Base-by-base conservation (phyloP, 2,888 invertebrate species). In the Anaspis maculata region DNA sequence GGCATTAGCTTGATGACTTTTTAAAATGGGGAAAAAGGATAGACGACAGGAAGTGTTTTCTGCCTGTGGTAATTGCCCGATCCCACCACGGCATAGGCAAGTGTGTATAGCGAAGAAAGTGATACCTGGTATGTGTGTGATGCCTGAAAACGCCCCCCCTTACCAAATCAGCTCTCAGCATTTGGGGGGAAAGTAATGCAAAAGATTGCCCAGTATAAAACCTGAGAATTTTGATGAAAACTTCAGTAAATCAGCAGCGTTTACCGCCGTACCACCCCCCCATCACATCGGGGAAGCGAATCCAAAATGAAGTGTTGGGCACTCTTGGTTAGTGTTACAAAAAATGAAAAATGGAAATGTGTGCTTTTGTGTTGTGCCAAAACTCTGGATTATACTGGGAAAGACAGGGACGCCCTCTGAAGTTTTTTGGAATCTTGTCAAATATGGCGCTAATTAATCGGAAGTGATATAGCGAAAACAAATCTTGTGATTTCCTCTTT, bases 241-340 rank as follows among this genome's bases (percentile, higher is more conserved):
- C 39, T 49, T 55, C 54, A 64, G 61, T 62, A 56, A 56, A 61
- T 54, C 52, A 42, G 53, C 56, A 53, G 58, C 59, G 59, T 61
- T 54, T 52, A 48, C 47, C 56, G 56, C 51, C 47, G 45, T 39
- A 42, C 46, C 41, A 52, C 57, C 55, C 48, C 32, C 28, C 33
- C 15, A 21, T 29, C 45, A 43, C 52, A 44, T 37, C 7, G 27
- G 28, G 45, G 31, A 43, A 34, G 35, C 37, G 39, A 24, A 26
- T 22, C 44, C 49, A 60, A 51, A 43, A 66, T 67, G 66, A 64
- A 58, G 63, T 62, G 63, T 56, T 57, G 60, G 49, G 54, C 61
- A 54, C 52, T 64, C 42, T 51, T 67, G 67, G 67, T 67, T 61
- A 64, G 66, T 66, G 58, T n/a, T n/a, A n/a, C n/a, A n/a, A n/a